A percentile compares a stretch with the other conserved stretches of the same genome.
phyloP scores from a whole-genome alignment of 2,113 vertebrate species.

The Azemiops feae region DNA sequence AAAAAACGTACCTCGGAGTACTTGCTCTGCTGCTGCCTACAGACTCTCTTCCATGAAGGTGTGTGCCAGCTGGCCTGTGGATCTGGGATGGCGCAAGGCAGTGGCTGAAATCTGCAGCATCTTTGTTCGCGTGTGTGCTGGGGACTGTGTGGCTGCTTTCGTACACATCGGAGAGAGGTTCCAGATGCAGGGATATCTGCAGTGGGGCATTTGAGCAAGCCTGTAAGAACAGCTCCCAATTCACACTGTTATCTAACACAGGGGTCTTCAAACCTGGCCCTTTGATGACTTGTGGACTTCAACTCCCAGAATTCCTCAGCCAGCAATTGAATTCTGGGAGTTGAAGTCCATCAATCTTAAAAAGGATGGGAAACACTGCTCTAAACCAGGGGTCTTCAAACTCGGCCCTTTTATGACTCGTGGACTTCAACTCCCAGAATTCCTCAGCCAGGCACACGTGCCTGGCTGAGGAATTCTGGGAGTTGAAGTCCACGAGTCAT shows the following conservation, averaged over 20 bases:
- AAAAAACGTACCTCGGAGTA: conserved; percentile 75
- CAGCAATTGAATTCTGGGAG: too few relatives aligned
- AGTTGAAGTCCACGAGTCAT: too few relatives aligned
- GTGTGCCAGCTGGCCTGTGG: conserved; percentile 24
- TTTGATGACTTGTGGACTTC: background rate
- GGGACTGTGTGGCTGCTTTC: conserved; percentile 73
- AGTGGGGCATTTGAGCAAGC: background rate
- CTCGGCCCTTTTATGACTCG: too few relatives aligned
- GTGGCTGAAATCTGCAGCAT: conserved; percentile 37
- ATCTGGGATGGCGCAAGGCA: conserved; percentile 46
- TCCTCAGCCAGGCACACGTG: too few relatives aligned
- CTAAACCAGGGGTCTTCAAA: too few relatives aligned
- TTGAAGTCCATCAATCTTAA: too few relatives aligned
- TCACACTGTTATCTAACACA: too few relatives aligned
- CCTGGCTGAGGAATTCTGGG: too few relatives aligned
- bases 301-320: background rate
- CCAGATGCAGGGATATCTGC: conserved; percentile 84
- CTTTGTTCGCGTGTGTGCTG: conserved; percentile 57
- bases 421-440: background rate
- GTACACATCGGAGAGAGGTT: conserved; percentile 81
- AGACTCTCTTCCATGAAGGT: conserved; percentile 58
- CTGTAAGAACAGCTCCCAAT: background rate
- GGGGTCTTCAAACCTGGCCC: too few relatives aligned
- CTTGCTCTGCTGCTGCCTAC: conserved; percentile 58
- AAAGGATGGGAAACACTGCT: too few relatives aligned